Percentiles rank a stretch among this genome's conserved stretches.
Conservation (phyloP, 2,888 invertebrate species). For the Pandemis corylana region DNA sequence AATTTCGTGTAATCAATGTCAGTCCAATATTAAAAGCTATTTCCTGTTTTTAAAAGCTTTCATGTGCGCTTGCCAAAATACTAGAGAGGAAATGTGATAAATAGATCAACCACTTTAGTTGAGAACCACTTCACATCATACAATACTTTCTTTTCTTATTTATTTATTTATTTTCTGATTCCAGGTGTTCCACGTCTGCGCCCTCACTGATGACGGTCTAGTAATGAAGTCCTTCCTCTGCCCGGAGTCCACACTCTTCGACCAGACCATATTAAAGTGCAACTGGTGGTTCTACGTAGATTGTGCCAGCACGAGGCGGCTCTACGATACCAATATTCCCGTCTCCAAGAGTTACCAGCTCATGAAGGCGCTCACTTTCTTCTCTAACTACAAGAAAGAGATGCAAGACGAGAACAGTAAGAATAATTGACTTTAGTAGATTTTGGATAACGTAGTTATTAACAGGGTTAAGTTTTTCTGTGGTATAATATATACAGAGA, state of each 20-base stretch:
- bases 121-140: background rate
- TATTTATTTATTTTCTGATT: slow-evolving; percentile 51
- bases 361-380: slow-evolving; percentile 95
- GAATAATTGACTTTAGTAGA: slow-evolving; percentile 7
- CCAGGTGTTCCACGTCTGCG: slow-evolving; percentile 96
- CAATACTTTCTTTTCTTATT: slow-evolving; percentile 46
- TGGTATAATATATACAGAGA: too few relatives aligned
- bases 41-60: background rate
- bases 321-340: slow-evolving; percentile 95
- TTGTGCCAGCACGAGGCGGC: slow-evolving; percentile 91
- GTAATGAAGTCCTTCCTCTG: slow-evolving; percentile 97
- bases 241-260: slow-evolving; percentile 95
- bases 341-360: slow-evolving; percentile 96
- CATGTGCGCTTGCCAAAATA: too few relatives aligned
- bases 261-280: slow-evolving; percentile 95
- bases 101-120: too few relatives aligned
- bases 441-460: background rate
- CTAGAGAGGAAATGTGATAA: too few relatives aligned
- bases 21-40: background rate
- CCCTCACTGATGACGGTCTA: slow-evolving; percentile 93
- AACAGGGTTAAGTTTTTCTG: too few relatives aligned
- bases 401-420: slow-evolving; percentile 65
- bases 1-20: background rate
- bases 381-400: slow-evolving; percentile 92
- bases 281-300: slow-evolving; percentile 98